Evolutionary conservation across 2,797 vertebrate species (phyloP), one percentile per base, ranked within the genome.

Genomic region (Enteromius anoplus): DNA sequence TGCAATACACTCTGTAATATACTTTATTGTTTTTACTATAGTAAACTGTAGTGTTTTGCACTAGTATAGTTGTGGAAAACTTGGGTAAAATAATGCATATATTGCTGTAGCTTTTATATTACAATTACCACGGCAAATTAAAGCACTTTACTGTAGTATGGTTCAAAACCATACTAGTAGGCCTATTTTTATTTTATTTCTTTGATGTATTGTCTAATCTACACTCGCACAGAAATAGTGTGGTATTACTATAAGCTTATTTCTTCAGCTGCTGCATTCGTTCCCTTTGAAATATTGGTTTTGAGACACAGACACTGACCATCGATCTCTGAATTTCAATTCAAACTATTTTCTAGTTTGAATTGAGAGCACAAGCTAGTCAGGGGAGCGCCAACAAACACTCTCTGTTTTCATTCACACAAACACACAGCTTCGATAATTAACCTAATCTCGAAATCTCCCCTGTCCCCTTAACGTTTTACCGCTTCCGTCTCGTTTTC

Each of bases 391-490:
- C 29, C 55, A 75, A 81, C 80, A 82, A 82, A 65, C 40, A 64
- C 19, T 34, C 19, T 69, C 26, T 80, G 60, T 69, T 45, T 58
- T 26, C 47, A 42, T 34, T 71, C 75, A 71, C 78, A 73, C 76
- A 75, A 76, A 81, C 64, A 62, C 76, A 72, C 23, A 68, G 4
- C 29, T 51, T 62, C 34, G 62, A 10, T 58, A 40, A 60, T 78
- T 3, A 78, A 71, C 26, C 21, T 70, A 70, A 70, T 47, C 73
- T 12, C 9, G 8, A 45, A 45, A 32, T 55, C 64, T 40, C 37
- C 26, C 17, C 37, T 49, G 73, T 83, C 65, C 65, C 42, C 29
- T 83, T 83, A 83, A 81, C 69, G 47, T 65, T 73, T 37, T 64
- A 83, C 62, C 72, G 19, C 49, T 76, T 83, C 72, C 81, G 72